phyloP scores from a whole-genome alignment of 35 echinoderm and acorn worm species.

The Apostichopus parvimensis region DNA sequence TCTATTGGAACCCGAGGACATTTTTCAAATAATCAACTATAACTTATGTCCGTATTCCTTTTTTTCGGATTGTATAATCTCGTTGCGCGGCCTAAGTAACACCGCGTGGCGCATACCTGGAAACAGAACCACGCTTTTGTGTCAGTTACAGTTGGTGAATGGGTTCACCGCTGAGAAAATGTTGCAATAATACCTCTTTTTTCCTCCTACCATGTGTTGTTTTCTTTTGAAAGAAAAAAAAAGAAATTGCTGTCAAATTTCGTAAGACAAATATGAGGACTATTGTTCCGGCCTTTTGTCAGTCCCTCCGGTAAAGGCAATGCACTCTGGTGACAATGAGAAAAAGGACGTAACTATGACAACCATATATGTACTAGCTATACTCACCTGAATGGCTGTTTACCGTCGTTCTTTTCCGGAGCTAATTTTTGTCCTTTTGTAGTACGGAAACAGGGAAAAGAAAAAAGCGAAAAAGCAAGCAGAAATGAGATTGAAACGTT shows the following conservation, averaged over 20 bases:
- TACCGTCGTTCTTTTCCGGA: not conserved
- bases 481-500: not conserved
- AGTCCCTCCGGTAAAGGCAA: not conserved
- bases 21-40: too few relatives aligned
- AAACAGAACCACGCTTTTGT: not conserved
- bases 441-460: not conserved
- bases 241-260: not conserved
- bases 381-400: not conserved
- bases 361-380: not conserved
- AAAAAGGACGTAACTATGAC: not conserved
- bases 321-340: not conserved
- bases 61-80: too few relatives aligned
- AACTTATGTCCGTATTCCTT: too few relatives aligned
- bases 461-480: not conserved
- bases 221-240: not conserved
- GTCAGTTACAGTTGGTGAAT: not conserved
- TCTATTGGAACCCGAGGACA: too few relatives aligned
- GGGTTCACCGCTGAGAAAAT: not conserved
- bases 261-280: not conserved
- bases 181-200: too few relatives aligned
- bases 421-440: not conserved
- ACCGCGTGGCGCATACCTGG: too few relatives aligned
- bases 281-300: not conserved
- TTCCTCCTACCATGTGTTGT: not conserved
- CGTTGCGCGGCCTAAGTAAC: too few relatives aligned